Evolutionary conservation across 2,113 vertebrate species (phyloP).

Genomic region (Barbus barbus): DNA sequence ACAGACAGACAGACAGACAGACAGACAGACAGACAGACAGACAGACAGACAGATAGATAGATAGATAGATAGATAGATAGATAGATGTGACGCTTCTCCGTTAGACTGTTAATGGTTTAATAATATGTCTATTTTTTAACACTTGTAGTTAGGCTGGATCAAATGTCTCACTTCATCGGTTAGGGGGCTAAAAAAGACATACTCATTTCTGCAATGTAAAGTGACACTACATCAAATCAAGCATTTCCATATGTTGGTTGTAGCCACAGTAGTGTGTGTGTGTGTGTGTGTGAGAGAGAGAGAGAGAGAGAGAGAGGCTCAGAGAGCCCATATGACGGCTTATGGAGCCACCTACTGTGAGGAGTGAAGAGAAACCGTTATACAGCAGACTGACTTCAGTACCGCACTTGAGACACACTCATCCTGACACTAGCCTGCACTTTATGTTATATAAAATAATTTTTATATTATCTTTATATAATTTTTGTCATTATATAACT

Average conservation of each 20-base stretch:
- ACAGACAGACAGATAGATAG: not conserved
- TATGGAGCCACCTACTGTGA: constrained; percentile 87
- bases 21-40: not conserved
- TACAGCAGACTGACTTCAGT: not conserved
- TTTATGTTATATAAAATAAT: too few species aligned
- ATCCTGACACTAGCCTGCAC: not conserved
- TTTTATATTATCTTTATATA: too few species aligned
- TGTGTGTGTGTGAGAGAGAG: not conserved
- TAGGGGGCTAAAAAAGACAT: constrained; percentile 83
- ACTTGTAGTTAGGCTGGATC: constrained; percentile 90
- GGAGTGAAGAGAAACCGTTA: constrained; percentile 28
- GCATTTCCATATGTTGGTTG: constrained; percentile 99
- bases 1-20: too few species aligned
- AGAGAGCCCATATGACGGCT: constrained; percentile 65
- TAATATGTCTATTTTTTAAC: constrained; percentile 85
- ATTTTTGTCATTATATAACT: too few species aligned
- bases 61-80: not conserved
- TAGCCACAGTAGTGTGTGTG: constrained; percentile 59
- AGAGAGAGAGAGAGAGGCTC: not conserved
- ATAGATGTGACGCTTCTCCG: not conserved
- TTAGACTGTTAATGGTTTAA: constrained; percentile 89
- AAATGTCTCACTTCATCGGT: constrained; percentile 90
- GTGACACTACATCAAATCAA: constrained; percentile 99
- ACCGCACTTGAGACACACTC: not conserved
- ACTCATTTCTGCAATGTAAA: constrained; percentile 99